These are phyloP conservation scores for Leucoraja ocellata DNA, from an alignment of 2,797 vertebrate genomes.

Conservation along the genomic window DNA sequence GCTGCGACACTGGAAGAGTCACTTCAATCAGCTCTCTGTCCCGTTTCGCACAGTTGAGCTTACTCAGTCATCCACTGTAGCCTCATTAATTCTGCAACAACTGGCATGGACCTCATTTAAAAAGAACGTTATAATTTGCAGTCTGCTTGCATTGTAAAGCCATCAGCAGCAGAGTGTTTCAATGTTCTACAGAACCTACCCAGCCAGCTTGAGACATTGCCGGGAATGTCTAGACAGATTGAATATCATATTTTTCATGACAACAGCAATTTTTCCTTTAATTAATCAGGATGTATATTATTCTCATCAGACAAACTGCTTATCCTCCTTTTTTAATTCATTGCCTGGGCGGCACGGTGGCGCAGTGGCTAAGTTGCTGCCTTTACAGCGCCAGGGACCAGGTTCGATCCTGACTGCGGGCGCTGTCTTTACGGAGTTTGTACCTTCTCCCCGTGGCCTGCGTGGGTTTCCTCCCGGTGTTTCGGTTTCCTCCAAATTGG, in stretches of 20 bases:
- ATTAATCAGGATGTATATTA: conserved; percentile 11
- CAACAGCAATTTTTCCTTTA: not conserved
- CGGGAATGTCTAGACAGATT: conserved; percentile 18
- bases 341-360: too few relatives aligned
- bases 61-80: conserved; percentile 36
- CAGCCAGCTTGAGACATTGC: conserved; percentile 23
- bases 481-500: too few relatives aligned
- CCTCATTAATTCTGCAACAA: conserved; percentile 35
- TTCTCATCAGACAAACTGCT: not conserved
- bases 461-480: too few relatives aligned
- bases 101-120: conserved; percentile 21
- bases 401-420: too few relatives aligned
- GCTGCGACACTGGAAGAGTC: conserved; percentile 22
- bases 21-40: conserved; percentile 36
- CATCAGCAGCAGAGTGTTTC: conserved; percentile 22
- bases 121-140: conserved; percentile 34
- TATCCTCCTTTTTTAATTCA: too few relatives aligned
- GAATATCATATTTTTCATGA: conserved; percentile 32
- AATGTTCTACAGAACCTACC: not conserved
- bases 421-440: too few relatives aligned
- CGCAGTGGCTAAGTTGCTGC: too few relatives aligned
- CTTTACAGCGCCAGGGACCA: too few relatives aligned
- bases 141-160: conserved; percentile 30
- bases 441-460: too few relatives aligned
- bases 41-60: conserved; percentile 12